These are phyloP conservation scores for Rhingia campestris DNA, from an alignment of 2,888 invertebrate genomes.

Conservation along the genomic window DNA sequence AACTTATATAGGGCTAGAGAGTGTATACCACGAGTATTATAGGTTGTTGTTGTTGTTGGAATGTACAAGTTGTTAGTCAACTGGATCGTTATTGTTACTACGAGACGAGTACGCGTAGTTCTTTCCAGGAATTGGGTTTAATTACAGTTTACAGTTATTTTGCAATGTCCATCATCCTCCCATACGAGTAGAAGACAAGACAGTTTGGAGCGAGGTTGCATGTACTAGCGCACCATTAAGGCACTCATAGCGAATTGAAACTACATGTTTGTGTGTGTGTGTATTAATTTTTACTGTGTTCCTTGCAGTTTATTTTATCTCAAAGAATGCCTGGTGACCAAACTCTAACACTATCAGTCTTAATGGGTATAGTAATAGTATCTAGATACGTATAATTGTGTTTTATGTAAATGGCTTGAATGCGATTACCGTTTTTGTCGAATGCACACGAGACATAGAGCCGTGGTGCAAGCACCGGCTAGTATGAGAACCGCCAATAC, in stretches of 20 bases:
- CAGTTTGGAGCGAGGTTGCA: background rate
- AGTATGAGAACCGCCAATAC: constrained; percentile 92
- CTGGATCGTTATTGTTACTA: constrained; percentile 43
- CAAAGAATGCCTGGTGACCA: constrained; percentile 61
- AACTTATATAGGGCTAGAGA: constrained; percentile 54
- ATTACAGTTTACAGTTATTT: constrained; percentile 71
- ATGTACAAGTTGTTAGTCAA: constrained; percentile 40
- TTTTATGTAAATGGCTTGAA: constrained; percentile 38
- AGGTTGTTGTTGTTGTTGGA: background rate
- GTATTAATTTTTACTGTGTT: constrained; percentile 21
- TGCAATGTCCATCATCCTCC: constrained; percentile 63
- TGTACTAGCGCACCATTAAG: background rate
- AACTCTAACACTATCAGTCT: constrained; percentile 73
- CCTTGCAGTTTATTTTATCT: constrained; percentile 55
- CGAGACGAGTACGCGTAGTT: background rate
- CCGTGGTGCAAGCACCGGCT: constrained; percentile 90
- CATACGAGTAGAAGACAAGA: constrained; percentile 17
- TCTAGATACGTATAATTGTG: constrained; percentile 27
- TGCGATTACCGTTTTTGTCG: constrained; percentile 83
- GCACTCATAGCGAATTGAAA: constrained; percentile 60
- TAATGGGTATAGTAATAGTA: constrained; percentile 52
- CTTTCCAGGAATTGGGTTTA: constrained; percentile 64
- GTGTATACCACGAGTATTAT: background rate
- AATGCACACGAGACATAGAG: constrained; percentile 90
- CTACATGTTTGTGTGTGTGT: constrained; percentile 63